Conservation (phyloP, 2,113 vertebrate genomes). For the Trinectes maculatus region DNA sequence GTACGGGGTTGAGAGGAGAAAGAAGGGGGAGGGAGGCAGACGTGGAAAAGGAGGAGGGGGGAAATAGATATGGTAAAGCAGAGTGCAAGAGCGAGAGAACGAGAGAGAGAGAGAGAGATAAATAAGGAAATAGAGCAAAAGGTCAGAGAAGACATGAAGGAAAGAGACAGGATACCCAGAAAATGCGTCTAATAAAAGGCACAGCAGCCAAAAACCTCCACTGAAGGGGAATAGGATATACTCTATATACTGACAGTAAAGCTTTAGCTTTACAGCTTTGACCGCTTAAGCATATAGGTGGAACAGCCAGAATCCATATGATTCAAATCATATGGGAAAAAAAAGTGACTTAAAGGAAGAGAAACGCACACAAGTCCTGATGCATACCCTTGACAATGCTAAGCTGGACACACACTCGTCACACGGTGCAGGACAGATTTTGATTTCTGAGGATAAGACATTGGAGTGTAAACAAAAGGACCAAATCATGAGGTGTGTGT, state of each 20-base stretch:
- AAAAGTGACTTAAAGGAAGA: no score
- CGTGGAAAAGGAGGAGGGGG: slow-evolving; percentile 22
- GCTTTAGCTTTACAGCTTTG: no score
- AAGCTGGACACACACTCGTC: slow-evolving; percentile 31
- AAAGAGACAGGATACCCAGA: not conserved
- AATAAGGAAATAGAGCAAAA: slow-evolving; percentile 48
- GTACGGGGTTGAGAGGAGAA: slow-evolving; percentile 31
- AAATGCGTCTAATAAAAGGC: slow-evolving; percentile 12
- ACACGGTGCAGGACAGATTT: slow-evolving; percentile 40
- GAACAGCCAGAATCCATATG: no score
- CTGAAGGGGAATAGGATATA: slow-evolving; percentile 8
- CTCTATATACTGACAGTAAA: no score
- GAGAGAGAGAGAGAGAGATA: slow-evolving; percentile 14
- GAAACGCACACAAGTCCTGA: slow-evolving; percentile 3
- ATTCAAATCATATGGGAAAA: no score
- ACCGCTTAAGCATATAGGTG: no score
- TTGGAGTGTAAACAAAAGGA: slow-evolving; percentile 1
- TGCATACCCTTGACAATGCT: slow-evolving; percentile 13
- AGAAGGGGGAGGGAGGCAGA: slow-evolving; percentile 7
- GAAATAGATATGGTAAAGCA: slow-evolving; percentile 42
- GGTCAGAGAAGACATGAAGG: slow-evolving; percentile 41
- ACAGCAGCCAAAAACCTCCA: not conserved
- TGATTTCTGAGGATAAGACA: slow-evolving; percentile 43
- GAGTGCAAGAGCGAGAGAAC: slow-evolving; percentile 14
- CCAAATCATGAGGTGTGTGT: slow-evolving; percentile 21